Conservation (phyloP, 2,797 vertebrate species). For the Chelidonichthys spinosus region DNA sequence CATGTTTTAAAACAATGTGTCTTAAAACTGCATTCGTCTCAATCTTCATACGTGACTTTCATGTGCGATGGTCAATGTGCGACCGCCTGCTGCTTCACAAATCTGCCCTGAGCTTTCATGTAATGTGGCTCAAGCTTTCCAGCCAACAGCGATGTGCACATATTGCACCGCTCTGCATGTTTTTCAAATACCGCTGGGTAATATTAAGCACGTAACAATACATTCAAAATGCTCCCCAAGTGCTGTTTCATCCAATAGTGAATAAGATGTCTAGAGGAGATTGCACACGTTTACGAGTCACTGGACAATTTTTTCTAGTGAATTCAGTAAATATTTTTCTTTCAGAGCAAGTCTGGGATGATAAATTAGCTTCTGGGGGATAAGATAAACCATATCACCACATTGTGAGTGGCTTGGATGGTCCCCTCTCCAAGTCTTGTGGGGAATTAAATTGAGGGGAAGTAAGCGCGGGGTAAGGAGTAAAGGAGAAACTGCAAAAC, state of each 20-base stretch:
- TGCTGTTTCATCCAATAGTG: conserved; percentile 34
- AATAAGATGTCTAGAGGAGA: conserved; percentile 52
- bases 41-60: neutral
- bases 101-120: conserved; percentile 21
- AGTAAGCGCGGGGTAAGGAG: conserved; percentile 48
- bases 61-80: conserved; percentile 3
- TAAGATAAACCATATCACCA: conserved; percentile 70
- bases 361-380: conserved; percentile 74
- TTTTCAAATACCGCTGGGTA: conserved; percentile 27
- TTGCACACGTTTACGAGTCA: conserved; percentile 46
- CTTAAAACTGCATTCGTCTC: neutral
- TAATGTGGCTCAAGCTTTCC: conserved; percentile 6
- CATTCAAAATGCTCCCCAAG: conserved; percentile 44
- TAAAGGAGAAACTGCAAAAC: conserved; percentile 49
- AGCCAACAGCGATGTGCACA: conserved; percentile 17
- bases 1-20: neutral
- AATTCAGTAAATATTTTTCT: conserved; percentile 64
- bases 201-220: conserved; percentile 32
- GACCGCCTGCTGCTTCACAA: conserved; percentile 7
- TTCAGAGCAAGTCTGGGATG: conserved; percentile 60
- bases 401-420: conserved; percentile 49
- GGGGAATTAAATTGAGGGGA: conserved; percentile 66
- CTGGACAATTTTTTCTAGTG: conserved; percentile 54
- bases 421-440: conserved; percentile 48
- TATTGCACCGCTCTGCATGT: conserved; percentile 8